A percentile compares a stretch with the other conserved stretches of the same genome.
Conservation (phyloP, 1,140 invertebrate species). For the Diploscapter pachys region DNA sequence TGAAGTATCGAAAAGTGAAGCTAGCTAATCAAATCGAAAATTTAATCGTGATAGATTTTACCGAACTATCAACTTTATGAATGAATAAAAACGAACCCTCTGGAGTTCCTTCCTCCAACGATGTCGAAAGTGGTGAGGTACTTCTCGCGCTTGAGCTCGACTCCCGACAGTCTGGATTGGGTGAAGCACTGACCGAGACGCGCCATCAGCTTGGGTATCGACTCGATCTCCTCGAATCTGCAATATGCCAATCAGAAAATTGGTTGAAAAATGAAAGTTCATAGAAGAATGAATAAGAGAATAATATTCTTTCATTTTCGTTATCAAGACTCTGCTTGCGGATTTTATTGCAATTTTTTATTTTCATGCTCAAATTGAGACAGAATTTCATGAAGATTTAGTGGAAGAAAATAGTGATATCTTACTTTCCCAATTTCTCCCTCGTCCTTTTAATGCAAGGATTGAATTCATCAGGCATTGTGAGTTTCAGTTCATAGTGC, state of each 20-base stretch:
- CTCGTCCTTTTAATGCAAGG: conserved; percentile 7
- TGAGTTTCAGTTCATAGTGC: not conserved
- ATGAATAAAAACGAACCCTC: not conserved
- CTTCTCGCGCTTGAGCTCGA: not conserved
- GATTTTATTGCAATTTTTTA: too few relatives aligned
- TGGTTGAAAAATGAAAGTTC: not conserved
- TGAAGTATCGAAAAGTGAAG: not conserved
- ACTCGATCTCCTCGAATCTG: conserved; percentile 32
- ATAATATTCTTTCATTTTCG: too few relatives aligned
- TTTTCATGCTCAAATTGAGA: too few relatives aligned
- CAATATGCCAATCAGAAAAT: not conserved
- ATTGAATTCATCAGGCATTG: conserved; percentile 5
- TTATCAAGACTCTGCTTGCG: too few relatives aligned
- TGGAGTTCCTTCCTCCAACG: conserved; percentile 12
- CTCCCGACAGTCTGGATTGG: conserved; percentile 32
- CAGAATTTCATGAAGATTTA: too few relatives aligned
- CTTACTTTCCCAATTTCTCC: conserved; percentile 17
- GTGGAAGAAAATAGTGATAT: not conserved
- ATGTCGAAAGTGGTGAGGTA: conserved; percentile 21
- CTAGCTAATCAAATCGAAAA: not conserved
- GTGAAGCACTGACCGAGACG: conserved; percentile 56
- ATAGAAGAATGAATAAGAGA: not conserved
- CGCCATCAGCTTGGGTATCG: conserved; percentile 54
- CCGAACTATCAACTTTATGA: not conserved
- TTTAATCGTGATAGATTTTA: not conserved